phyloP scores from a whole-genome alignment of 2,888 invertebrate genomes.

The Ecliptopera silaceata region DNA sequence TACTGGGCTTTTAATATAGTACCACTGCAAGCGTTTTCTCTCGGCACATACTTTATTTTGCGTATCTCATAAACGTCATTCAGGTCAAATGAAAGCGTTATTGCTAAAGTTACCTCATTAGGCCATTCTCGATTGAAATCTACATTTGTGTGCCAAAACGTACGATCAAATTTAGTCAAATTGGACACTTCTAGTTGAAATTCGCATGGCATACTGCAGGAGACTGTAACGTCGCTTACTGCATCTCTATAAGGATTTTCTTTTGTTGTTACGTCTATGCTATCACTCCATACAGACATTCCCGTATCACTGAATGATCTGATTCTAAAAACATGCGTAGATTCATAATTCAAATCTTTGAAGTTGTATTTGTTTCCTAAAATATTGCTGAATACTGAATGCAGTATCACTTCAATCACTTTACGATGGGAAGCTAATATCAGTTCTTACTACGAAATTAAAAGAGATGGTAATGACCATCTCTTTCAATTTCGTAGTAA shows the following conservation, averaged over 20 bases:
- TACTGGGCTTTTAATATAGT: conserved; percentile 60
- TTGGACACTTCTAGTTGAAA: conserved; percentile 49
- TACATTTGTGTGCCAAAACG: conserved; percentile 57
- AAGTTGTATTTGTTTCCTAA: conserved; percentile 49
- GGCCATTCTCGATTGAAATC: conserved; percentile 45
- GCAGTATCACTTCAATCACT: conserved; percentile 51
- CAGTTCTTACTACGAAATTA: conserved; percentile 63
- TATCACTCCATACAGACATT: conserved; percentile 68
- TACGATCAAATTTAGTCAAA: conserved; percentile 45
- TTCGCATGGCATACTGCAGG: conserved; percentile 54
- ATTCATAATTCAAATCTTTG: conserved; percentile 48
- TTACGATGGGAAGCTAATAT: conserved; percentile 55
- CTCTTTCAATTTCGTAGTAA: conserved; percentile 69
- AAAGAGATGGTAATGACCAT: conserved; percentile 60
- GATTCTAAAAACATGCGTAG: conserved; percentile 60
- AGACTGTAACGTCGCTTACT: conserved; percentile 51
- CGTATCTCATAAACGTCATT: conserved; percentile 48
- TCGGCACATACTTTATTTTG: conserved; percentile 61
- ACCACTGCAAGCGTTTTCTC: conserved; percentile 64
- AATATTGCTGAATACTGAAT: conserved; percentile 58
- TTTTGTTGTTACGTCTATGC: conserved; percentile 48
- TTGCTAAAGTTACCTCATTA: conserved; percentile 38
- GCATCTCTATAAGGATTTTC: conserved; percentile 51
- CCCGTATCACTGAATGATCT: conserved; percentile 52
- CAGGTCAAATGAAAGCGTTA: conserved; percentile 55